These are phyloP conservation scores for Cosmorhoe ocellata DNA, from an alignment of 2,888 invertebrate species.

Conservation along the genomic window DNA sequence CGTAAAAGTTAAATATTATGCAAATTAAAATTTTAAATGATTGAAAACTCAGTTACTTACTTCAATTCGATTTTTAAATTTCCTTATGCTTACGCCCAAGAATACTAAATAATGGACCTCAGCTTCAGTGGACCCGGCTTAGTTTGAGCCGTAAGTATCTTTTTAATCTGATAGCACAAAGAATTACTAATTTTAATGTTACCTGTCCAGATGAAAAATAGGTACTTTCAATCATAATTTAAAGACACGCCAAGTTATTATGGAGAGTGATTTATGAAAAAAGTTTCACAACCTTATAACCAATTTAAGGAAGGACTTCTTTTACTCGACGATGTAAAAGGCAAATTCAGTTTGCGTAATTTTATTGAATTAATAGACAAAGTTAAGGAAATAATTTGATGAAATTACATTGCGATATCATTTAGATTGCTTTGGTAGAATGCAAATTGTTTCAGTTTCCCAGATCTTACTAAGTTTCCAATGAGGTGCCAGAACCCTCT, in stretches of 20 bases:
- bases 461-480: no score
- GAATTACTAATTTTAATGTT: slow-evolving; percentile 2
- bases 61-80: no score
- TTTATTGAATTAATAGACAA: slow-evolving; percentile 37
- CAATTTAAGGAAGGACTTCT: slow-evolving; percentile 62
- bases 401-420: slow-evolving; percentile 8
- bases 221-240: slow-evolving; percentile 50
- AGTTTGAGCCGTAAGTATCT: no score
- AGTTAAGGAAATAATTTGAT: slow-evolving; percentile 20
- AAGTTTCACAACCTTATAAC: slow-evolving; percentile 62
- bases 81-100: no score
- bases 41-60: no score
- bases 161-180: no score
- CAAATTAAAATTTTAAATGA: no score
- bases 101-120: no score
- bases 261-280: slow-evolving; percentile 63
- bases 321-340: slow-evolving; percentile 52
- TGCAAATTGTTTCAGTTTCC: no score
- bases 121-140: no score
- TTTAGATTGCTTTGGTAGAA: neutral
- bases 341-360: slow-evolving; percentile 48
- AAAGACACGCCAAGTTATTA: slow-evolving; percentile 53
- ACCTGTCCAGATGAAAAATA: slow-evolving; percentile 36
- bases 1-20: no score
- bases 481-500: no score